Conservation (phyloP, 2,797 vertebrate genomes). For the Serranus cabrilla region DNA sequence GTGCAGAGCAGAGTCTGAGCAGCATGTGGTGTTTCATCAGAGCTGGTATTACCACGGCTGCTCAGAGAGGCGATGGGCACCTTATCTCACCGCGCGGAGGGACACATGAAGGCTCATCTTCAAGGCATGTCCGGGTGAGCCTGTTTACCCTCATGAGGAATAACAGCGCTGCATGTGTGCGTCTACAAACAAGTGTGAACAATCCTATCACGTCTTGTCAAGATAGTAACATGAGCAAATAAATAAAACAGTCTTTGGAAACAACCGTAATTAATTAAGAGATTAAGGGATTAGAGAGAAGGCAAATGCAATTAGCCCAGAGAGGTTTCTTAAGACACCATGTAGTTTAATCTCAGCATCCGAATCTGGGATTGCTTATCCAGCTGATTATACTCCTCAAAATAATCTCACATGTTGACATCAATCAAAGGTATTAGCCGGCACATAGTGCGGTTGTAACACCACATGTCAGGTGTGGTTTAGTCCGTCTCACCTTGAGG, state of each 20-base stretch:
- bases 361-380: conserved; percentile 37
- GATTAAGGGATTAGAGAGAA: conserved; percentile 76
- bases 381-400: conserved; percentile 34
- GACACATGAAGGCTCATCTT: conserved; percentile 43
- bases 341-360: conserved; percentile 50
- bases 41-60: conserved; percentile 28
- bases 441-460: background rate
- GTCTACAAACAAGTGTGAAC: conserved; percentile 54
- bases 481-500: conserved; percentile 88
- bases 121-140: conserved; percentile 22
- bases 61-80: conserved; percentile 28
- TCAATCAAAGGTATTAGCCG: conserved; percentile 14
- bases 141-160: conserved; percentile 11
- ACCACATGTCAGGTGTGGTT: background rate
- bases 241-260: conserved; percentile 60
- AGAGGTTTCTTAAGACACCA: conserved; percentile 58
- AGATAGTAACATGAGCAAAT: conserved; percentile 49
- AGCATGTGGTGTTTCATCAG: conserved; percentile 55
- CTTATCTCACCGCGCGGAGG: conserved; percentile 60
- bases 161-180: conserved; percentile 4
- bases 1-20: conserved; percentile 25
- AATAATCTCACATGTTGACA: conserved; percentile 30
- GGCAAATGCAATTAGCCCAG: conserved; percentile 65
- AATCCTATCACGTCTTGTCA: conserved; percentile 59
- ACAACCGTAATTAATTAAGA: conserved; percentile 71